Percentiles rank a stretch among this genome's conserved stretches.
These are phyloP conservation scores for Hoplias malabaricus DNA, from an alignment of 2,113 vertebrate species.

Conservation along the genomic window DNA sequence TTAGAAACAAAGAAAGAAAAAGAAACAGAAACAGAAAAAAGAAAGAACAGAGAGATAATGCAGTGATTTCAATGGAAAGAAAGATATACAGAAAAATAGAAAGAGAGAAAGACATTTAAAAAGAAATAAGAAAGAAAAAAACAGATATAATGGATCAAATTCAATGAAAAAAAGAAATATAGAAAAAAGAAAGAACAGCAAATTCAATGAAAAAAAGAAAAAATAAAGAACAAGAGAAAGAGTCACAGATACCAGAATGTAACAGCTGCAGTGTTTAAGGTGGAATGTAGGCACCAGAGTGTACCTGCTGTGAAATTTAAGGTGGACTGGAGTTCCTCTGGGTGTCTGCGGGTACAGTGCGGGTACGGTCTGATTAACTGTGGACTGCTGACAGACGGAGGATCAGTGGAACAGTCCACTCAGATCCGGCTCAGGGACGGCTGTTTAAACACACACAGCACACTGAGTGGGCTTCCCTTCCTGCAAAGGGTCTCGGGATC, in stretches of 20 bases:
- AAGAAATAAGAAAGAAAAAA: no score
- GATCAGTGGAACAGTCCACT: conserved; percentile 9
- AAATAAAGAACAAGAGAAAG: background rate
- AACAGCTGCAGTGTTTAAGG: no score
- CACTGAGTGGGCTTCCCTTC: conserved; percentile 17
- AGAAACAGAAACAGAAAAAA: background rate
- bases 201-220: background rate
- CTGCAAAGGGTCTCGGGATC: conserved; percentile 20
- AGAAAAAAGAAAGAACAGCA: no score
- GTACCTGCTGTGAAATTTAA: no score
- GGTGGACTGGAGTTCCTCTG: no score
- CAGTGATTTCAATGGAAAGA: background rate
- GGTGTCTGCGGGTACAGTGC: no score
- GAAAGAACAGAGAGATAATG: background rate
- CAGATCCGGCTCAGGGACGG: conserved; percentile 10
- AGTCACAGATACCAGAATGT: no score
- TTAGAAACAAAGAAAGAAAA: background rate
- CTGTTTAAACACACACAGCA: conserved; percentile 36
- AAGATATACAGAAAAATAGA: background rate
- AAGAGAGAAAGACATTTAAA: no score
- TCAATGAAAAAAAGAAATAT: background rate
- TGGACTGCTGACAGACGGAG: conserved; percentile 47
- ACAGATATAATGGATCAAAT: no score
- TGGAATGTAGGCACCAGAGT: no score
- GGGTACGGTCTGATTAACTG: conserved; percentile 31